A percentile compares a stretch with the other conserved stretches of the same genome.
These are phyloP conservation scores for Hyles lineata DNA, from an alignment of 2,888 invertebrate genomes.

Conservation along the genomic window DNA sequence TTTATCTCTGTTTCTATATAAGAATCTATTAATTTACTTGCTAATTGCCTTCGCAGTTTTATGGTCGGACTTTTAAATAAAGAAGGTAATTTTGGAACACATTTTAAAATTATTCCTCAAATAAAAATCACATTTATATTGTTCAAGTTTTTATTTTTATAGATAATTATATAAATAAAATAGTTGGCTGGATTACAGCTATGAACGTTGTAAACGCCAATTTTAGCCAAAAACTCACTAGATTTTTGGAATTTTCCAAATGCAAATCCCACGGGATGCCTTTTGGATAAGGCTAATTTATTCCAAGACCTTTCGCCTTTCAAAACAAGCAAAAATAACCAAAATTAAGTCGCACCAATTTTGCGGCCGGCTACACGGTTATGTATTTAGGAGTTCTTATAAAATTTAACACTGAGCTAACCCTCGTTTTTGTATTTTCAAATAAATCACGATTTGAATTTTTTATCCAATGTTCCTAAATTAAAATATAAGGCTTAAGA, in stretches of 20 bases:
- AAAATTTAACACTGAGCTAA: not conserved
- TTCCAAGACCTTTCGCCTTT: slow-evolving; percentile 28
- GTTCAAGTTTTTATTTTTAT: too few relatives aligned
- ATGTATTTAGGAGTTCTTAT: slow-evolving; percentile 3
- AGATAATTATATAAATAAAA: not conserved
- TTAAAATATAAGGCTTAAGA: not conserved
- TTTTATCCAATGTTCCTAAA: too few relatives aligned
- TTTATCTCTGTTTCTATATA: not conserved
- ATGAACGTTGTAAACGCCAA: slow-evolving; percentile 15
- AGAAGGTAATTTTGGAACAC: not conserved
- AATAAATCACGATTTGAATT: not conserved
- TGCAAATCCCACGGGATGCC: slow-evolving; percentile 32
- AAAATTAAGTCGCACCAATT: slow-evolving; percentile 20
- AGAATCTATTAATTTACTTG: not conserved
- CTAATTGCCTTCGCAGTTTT: not conserved
- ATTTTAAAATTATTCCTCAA: not conserved
- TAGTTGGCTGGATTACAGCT: not conserved
- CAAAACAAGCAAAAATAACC: slow-evolving; percentile 23
- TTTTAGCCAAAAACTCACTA: slow-evolving; percentile 7
- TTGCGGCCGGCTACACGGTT: not conserved
- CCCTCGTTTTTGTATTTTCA: not conserved
- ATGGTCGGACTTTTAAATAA: not conserved
- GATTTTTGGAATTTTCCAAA: slow-evolving; percentile 25
- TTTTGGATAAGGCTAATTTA: slow-evolving; percentile 34
- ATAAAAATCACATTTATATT: too few relatives aligned